Conservation (phyloP, 2,888 invertebrate species). For the Drosophila algonquin region DNA sequence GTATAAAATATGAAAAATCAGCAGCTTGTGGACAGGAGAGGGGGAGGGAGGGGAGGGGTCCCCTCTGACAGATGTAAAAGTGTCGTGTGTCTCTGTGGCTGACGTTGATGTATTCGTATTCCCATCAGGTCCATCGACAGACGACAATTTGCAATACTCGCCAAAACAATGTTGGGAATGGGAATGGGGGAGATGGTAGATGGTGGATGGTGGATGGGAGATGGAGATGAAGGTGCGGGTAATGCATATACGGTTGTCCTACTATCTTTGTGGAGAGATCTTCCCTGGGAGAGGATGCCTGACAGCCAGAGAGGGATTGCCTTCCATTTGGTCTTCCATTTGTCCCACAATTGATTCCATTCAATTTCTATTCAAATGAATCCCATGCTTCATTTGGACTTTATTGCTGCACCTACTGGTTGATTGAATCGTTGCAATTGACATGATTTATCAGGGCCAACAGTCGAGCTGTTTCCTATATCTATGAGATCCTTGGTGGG, state of each 20-base stretch:
- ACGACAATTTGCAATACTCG: constrained; percentile 55
- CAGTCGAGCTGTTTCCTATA: neutral
- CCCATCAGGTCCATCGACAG: constrained; percentile 50
- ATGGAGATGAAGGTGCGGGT: constrained; percentile 2
- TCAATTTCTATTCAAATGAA: constrained; percentile 1
- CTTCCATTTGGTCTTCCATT: neutral
- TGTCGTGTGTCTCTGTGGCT: constrained; percentile 62
- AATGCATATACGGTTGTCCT: constrained; percentile 24
- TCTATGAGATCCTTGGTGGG: neutral
- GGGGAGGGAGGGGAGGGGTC: neutral
- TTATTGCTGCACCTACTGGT: neutral
- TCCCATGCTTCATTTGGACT: neutral
- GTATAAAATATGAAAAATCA: constrained; percentile 55
- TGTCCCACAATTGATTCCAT: neutral
- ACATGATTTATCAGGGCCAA: neutral
- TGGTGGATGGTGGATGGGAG: too few species aligned
- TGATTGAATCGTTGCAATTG: constrained; percentile 4
- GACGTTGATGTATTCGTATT: constrained; percentile 72
- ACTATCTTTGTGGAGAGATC: constrained; percentile 17
- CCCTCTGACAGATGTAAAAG: constrained; percentile 71
- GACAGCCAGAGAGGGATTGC: constrained; percentile 1
- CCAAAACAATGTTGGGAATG: constrained; percentile 61
- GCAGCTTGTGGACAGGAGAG: constrained; percentile 10
- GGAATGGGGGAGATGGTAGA: neutral
- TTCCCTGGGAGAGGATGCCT: neutral